These are phyloP conservation scores for Sturnus vulgaris DNA, from an alignment of 2,113 vertebrate genomes.

Conservation along the genomic window DNA sequence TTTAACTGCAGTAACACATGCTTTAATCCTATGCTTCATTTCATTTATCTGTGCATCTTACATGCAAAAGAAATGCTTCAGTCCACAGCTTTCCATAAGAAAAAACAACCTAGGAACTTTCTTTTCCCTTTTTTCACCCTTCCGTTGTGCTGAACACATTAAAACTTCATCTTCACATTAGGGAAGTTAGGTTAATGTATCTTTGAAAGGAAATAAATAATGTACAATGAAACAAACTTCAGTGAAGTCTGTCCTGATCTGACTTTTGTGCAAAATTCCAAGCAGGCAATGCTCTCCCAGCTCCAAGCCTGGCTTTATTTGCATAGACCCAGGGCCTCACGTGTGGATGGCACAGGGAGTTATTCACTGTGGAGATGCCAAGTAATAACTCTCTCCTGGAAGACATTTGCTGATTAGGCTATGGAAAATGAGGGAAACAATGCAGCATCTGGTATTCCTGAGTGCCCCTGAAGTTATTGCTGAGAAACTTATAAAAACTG, in stretches of 20 bases:
- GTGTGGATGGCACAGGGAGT: background rate
- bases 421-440: conserved; percentile 40
- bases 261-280: background rate
- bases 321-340: background rate
- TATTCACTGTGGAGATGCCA: background rate
- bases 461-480: conserved; percentile 60
- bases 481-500: conserved; percentile 63
- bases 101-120: background rate
- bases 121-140: background rate
- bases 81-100: background rate
- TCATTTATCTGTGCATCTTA: background rate
- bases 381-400: background rate
- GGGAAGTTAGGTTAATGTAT: background rate
- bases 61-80: background rate
- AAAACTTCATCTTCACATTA: background rate
- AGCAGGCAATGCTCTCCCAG: background rate
- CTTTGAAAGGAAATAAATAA: background rate
- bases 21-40: background rate
- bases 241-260: background rate
- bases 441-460: conserved; percentile 52
- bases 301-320: background rate
- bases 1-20: background rate
- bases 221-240: background rate
- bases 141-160: background rate
- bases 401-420: background rate